Base-by-base conservation (phyloP, 2,888 invertebrate species). In the Drosophila antonietae region DNA sequence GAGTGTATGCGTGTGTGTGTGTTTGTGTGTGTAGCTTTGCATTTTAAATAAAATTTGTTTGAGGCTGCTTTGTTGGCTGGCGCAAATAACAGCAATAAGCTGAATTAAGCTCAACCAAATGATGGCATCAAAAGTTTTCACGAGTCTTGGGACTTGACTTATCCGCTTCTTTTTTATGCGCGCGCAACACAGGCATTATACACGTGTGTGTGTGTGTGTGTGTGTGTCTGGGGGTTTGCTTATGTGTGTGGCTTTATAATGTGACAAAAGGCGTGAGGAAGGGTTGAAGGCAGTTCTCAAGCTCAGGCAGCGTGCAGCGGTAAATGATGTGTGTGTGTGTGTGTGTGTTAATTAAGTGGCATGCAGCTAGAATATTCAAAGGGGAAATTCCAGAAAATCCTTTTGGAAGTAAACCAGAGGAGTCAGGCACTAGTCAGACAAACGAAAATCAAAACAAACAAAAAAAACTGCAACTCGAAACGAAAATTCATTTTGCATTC, bases 31-130 rank as follows among this genome's bases (percentile, higher is more conserved):
- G 59, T 69, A 74, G 78, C 78, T 86, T 81, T 75, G 81, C 79
- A 79, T 81, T 83, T 85, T 81, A 88, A 85, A 79, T 73, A 80
- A 78, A 82, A 81, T 83, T 83, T 78, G 79, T 68, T 67, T 68
- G 62, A 57, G 73, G 65, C 69, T 77, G 73, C 73, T 68, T 66
- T 77, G 52, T 68, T 74, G 74, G 61, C 59, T 58, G 73, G 80
- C 70, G 80, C 83, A 81, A 81, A 83, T 81, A 78, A 75, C 86
- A 82, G 77, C 86, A 82, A 86, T 88, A 88, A 86, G 86, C 86
- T 64, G 65, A 76, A 78, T 80, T 85, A 86, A 86, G 83, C 80
- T 70, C 58, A 78, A 52, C 68, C 76, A 81, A 81, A 80, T 77
- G 77, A 74, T 80, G 80, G 77, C 80, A 77, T 82, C 77, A 81